phyloP scores from a whole-genome alignment of 1,140 invertebrate genomes.

The Laodelphax striatellus region DNA sequence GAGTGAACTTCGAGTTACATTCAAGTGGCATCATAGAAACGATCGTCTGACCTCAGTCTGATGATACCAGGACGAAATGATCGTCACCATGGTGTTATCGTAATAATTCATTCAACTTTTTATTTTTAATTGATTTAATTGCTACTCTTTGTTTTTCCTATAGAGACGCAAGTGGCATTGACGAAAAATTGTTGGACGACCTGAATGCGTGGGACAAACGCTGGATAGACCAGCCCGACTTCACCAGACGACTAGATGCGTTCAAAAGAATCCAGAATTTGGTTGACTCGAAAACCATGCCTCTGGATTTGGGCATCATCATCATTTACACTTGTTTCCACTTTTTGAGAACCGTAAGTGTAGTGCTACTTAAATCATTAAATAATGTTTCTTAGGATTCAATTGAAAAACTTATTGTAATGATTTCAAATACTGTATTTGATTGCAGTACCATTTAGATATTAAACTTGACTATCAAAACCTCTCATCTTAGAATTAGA shows the following conservation, averaged over 20 bases:
- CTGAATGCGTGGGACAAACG: constrained; percentile 78
- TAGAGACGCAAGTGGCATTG: constrained; percentile 17
- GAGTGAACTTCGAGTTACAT: too few relatives aligned
- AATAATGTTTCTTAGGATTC: too few relatives aligned
- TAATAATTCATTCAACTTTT: neutral
- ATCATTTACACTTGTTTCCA: constrained; percentile 74
- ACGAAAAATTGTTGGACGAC: constrained; percentile 21
- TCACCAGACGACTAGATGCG: constrained; percentile 60
- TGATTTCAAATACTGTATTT: neutral
- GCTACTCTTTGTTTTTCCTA: neutral
- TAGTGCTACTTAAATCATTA: neutral
- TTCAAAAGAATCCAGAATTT: constrained; percentile 52
- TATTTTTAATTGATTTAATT: neutral
- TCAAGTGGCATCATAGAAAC: too few relatives aligned
- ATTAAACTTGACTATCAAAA: neutral
- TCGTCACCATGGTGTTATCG: too few relatives aligned
- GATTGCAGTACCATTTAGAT: neutral
- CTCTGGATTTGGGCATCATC: constrained; percentile 53
- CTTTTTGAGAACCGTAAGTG: constrained; percentile 48
- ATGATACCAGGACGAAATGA: too few relatives aligned
- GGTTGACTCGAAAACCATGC: constrained; percentile 39
- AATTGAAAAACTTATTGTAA: too few relatives aligned
- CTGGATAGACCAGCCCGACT: constrained; percentile 88
- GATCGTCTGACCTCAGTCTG: too few relatives aligned
- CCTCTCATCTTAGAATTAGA: too few relatives aligned